Evolutionary conservation across 2,888 invertebrate genomes (phyloP).

Genomic region (Ophioninae sp.): DNA sequence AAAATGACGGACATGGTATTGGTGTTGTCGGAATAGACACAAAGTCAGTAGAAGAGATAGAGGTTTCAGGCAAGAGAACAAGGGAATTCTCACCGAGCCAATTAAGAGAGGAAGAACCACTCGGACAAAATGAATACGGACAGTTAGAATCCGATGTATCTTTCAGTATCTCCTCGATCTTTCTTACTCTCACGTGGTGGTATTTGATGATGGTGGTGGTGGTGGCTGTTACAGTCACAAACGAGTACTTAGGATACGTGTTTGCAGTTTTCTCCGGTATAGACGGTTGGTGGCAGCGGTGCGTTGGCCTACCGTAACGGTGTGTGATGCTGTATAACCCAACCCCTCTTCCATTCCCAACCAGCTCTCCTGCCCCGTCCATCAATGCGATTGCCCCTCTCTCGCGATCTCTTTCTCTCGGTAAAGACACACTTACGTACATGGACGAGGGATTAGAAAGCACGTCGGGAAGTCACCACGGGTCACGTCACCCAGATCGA

Average conservation of each 20-base stretch:
- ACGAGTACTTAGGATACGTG: too few relatives aligned
- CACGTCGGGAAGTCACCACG: slow-evolving; percentile 69
- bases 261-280: too few relatives aligned
- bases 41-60: too few relatives aligned
- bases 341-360: too few relatives aligned
- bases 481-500: slow-evolving; percentile 72
- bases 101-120: slow-evolving; percentile 43
- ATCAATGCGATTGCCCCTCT: slow-evolving; percentile 1
- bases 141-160: slow-evolving; percentile 53
- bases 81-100: slow-evolving; percentile 7
- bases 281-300: too few relatives aligned
- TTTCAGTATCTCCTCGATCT: slow-evolving; percentile 39
- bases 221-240: too few relatives aligned
- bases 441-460: slow-evolving; percentile 73
- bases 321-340: too few relatives aligned
- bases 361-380: neutral
- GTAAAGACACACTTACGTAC: slow-evolving; percentile 58
- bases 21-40: too few relatives aligned
- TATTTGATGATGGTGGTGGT: too few relatives aligned
- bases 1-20: too few relatives aligned
- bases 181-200: neutral
- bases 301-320: too few relatives aligned
- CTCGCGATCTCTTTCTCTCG: slow-evolving; percentile 2
- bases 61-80: neutral
- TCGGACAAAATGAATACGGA: slow-evolving; percentile 49